Conservation (phyloP, 2,888 invertebrate genomes). For the Sinohyriopsis cumingii region DNA sequence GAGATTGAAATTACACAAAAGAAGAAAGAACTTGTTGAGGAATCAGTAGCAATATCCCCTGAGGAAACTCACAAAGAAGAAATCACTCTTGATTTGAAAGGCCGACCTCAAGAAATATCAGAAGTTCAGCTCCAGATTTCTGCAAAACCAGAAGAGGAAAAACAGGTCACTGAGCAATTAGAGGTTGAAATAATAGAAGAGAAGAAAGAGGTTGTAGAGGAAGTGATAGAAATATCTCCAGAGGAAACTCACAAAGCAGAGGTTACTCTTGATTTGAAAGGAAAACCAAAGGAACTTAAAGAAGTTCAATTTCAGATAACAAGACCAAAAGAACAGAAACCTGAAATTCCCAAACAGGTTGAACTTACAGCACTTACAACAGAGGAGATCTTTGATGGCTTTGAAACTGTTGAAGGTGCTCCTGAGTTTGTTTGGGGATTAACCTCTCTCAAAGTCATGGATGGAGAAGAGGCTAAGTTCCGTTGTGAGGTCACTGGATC, state of each 20-base stretch:
- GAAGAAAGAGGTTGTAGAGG: constrained; percentile 29
- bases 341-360: constrained; percentile 31
- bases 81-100: constrained; percentile 46
- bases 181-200: constrained; percentile 32
- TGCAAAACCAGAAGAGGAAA: constrained; percentile 36
- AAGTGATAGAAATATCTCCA: constrained; percentile 15
- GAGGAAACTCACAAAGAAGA: constrained; percentile 48
- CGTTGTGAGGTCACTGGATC: constrained; percentile 62
- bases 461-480: constrained; percentile 88
- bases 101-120: constrained; percentile 42
- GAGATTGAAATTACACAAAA: constrained; percentile 36
- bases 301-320: constrained; percentile 41
- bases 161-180: constrained; percentile 27
- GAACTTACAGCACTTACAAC: constrained; percentile 33
- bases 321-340: constrained; percentile 26
- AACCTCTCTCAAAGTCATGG: constrained; percentile 87
- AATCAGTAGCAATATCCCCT: constrained; percentile 18
- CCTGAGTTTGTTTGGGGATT: constrained; percentile 86
- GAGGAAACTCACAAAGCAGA: constrained; percentile 39
- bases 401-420: constrained; percentile 74
- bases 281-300: constrained; percentile 35
- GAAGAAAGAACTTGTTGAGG: constrained; percentile 26
- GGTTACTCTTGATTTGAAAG: constrained; percentile 41
- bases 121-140: constrained; percentile 56
- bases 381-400: constrained; percentile 68